phyloP scores from a whole-genome alignment of 92 coral and sea anemone species.

The Siderastrea radians region DNA sequence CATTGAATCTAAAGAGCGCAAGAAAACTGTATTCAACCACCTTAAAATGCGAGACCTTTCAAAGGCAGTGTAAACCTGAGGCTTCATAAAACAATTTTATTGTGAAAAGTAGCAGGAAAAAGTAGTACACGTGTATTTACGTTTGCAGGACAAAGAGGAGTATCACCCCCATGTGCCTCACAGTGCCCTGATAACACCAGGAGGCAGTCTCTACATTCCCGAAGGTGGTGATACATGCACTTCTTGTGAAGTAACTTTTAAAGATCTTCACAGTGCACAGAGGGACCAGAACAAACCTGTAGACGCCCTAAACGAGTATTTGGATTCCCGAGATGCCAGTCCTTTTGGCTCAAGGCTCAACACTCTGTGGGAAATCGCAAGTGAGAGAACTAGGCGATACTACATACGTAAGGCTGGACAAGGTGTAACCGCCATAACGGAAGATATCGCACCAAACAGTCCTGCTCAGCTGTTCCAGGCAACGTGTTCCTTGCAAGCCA shows the following conservation, averaged over 20 bases:
- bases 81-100: no score
- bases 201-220: conserved; percentile 65
- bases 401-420: conserved; percentile 66
- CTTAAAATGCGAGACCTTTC: no score
- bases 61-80: no score
- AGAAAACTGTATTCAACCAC: no score
- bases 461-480: conserved; percentile 64
- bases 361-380: conserved; percentile 55
- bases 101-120: no score
- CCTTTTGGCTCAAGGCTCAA: conserved; percentile 66
- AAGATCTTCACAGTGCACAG: conserved; percentile 29
- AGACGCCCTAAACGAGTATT: conserved; percentile 60
- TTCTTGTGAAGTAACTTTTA: conserved; percentile 54
- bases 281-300: conserved; percentile 23
- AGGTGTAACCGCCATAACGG: conserved; percentile 64
- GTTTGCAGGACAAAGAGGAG: no score
- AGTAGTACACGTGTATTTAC: no score
- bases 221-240: conserved; percentile 36
- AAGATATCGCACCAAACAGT: conserved; percentile 72
- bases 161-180: not conserved
- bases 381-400: conserved; percentile 63
- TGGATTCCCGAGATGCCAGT: conserved; percentile 62
- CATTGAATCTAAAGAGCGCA: no score
- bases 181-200: conserved; percentile 52
- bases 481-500: conserved; percentile 51